Conservation (phyloP, 2,888 invertebrate species). For the Drosophila phalerata region DNA sequence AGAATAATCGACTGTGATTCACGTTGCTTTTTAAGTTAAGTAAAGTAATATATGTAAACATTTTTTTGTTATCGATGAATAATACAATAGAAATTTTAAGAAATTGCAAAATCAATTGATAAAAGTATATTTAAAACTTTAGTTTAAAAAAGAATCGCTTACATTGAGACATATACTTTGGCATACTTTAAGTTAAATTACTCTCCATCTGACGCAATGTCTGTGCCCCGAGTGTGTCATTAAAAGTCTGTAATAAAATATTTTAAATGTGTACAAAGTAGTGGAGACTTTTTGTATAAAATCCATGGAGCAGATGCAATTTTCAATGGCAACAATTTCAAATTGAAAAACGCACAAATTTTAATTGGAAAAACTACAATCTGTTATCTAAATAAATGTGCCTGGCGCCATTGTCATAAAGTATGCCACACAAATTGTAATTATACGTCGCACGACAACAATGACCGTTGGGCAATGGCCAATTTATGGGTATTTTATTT, state of each 20-base stretch:
- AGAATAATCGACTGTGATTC: neutral
- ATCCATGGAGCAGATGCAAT: slow-evolving; percentile 51
- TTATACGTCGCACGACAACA: slow-evolving; percentile 56
- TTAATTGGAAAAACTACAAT: slow-evolving; percentile 75
- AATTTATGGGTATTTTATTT: slow-evolving; percentile 72
- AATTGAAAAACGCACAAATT: slow-evolving; percentile 52
- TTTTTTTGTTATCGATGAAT: too few relatives aligned
- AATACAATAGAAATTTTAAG: too few relatives aligned
- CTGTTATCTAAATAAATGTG: slow-evolving; percentile 75
- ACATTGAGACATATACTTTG: neutral
- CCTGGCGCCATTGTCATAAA: slow-evolving; percentile 49
- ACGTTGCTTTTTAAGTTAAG: neutral
- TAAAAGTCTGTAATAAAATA: slow-evolving; percentile 27
- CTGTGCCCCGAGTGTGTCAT: slow-evolving; percentile 43
- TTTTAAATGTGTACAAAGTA: neutral
- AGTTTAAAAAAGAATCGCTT: too few relatives aligned
- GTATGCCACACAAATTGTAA: slow-evolving; percentile 55
- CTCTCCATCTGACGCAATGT: slow-evolving; percentile 3
- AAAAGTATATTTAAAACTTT: too few relatives aligned
- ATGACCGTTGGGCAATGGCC: slow-evolving; percentile 52
- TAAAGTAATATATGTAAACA: neutral
- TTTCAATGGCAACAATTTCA: slow-evolving; percentile 61
- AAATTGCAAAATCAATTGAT: too few relatives aligned
- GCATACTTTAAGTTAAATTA: neutral
- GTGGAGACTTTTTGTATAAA: slow-evolving; percentile 31